Evolutionary conservation across 2,888 invertebrate genomes (phyloP).

Genomic region (Microctonus aethiopoides): DNA sequence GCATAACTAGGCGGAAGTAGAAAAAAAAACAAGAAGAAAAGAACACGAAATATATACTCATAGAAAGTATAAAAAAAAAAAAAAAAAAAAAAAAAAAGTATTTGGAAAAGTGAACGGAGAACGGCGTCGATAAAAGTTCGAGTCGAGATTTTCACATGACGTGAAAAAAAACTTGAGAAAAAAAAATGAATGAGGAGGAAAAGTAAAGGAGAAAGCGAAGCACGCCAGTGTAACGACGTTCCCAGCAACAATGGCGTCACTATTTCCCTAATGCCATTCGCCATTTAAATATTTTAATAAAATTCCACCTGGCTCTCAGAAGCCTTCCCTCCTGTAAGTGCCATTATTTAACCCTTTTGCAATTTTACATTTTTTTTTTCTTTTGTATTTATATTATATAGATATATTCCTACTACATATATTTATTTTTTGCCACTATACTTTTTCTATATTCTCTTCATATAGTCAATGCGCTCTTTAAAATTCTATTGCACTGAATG

Average conservation of each 20-base stretch:
- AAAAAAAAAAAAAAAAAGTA: neutral
- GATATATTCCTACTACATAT: no score
- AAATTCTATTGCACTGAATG: neutral
- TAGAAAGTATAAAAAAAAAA: neutral
- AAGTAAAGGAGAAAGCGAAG: neutral
- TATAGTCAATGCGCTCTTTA: neutral
- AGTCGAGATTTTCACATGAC: constrained; percentile 43
- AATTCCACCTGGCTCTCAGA: constrained; percentile 45
- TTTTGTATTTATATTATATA: neutral
- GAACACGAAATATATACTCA: neutral
- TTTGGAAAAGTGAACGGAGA: neutral
- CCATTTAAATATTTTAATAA: constrained; percentile 61
- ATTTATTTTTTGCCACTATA: neutral
- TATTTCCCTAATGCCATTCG: constrained; percentile 59
- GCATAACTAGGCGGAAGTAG: neutral
- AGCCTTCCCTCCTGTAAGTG: neutral
- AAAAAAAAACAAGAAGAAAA: neutral
- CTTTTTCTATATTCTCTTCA: neutral
- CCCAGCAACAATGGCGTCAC: constrained; percentile 55
- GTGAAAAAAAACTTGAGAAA: neutral
- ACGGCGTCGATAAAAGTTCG: constrained; percentile 46
- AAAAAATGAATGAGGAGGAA: neutral
- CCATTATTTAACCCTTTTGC: constrained; percentile 10
- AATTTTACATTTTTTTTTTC: constrained; percentile 5
- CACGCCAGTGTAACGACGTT: constrained; percentile 50